phyloP scores from a whole-genome alignment of 1,140 invertebrate species.

The Euglossa dilemma region DNA sequence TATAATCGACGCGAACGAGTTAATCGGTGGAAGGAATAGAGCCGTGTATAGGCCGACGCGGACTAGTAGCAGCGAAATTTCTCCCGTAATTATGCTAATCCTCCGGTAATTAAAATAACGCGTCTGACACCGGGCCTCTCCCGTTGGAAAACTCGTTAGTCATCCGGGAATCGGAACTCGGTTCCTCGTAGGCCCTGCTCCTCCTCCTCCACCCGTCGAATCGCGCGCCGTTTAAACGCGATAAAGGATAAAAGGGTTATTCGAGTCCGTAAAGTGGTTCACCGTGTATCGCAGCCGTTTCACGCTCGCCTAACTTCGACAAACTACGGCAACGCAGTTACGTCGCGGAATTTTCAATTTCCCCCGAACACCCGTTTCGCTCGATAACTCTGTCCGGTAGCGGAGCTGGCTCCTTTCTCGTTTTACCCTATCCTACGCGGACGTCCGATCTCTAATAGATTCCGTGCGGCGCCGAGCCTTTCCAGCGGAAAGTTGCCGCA shows the following conservation, averaged over 20 bases:
- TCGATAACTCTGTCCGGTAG: neutral
- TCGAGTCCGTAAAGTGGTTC: neutral
- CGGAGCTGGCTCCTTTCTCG: neutral
- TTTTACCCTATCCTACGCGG: neutral
- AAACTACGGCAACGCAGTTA: constrained; percentile 11
- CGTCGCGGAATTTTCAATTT: constrained; percentile 5
- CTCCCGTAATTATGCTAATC: neutral
- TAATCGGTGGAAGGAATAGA: neutral
- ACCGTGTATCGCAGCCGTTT: neutral
- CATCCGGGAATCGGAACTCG: neutral
- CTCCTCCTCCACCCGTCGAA: neutral
- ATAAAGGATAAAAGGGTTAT: neutral
- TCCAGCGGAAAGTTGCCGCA: constrained; percentile 22
- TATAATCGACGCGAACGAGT: neutral
- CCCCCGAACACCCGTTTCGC: neutral
- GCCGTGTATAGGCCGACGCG: neutral
- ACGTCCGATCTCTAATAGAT: constrained; percentile 41
- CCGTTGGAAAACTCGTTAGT: neutral
- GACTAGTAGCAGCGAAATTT: neutral
- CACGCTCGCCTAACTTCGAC: constrained; percentile 10
- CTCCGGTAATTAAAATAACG: neutral
- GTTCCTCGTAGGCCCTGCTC: too few relatives aligned
- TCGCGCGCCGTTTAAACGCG: neutral
- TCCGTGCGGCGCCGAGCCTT: neutral
- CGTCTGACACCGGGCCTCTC: too few relatives aligned